Evolutionary conservation across 2,113 vertebrate genomes (phyloP).

Genomic region (Xyrauchen texanus): DNA sequence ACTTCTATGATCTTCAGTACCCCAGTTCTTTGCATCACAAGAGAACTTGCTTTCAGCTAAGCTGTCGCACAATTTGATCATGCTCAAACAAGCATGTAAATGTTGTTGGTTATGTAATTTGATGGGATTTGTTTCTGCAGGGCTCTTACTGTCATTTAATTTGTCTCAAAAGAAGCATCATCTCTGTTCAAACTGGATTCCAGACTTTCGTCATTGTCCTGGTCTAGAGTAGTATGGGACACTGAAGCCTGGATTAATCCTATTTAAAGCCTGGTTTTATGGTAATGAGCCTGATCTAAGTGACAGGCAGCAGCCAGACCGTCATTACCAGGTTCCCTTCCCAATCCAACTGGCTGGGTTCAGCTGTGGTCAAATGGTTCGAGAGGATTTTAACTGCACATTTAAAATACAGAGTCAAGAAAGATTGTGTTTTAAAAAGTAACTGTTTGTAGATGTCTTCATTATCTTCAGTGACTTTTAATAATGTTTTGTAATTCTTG

Average conservation of each 20-base stretch:
- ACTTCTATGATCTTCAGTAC: too few relatives aligned
- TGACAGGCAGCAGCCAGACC: slow-evolving; percentile 1
- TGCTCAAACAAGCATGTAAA: too few relatives aligned
- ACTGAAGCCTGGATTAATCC: slow-evolving; percentile 42
- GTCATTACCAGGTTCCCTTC: slow-evolving; percentile 33
- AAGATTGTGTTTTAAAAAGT: neutral
- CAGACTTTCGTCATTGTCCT: slow-evolving; percentile 11
- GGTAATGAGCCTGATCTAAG: slow-evolving; percentile 23
- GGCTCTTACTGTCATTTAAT: too few relatives aligned
- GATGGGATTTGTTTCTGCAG: too few relatives aligned
- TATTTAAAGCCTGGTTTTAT: slow-evolving; percentile 41
- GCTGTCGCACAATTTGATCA: too few relatives aligned
- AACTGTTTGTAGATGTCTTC: neutral
- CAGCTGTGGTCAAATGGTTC: neutral
- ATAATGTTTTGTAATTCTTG: neutral
- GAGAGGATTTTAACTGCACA: neutral
- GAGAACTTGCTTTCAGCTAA: too few relatives aligned
- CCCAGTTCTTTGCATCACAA: too few relatives aligned
- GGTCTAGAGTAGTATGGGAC: slow-evolving; percentile 18
- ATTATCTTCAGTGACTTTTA: neutral
- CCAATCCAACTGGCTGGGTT: slow-evolving; percentile 6
- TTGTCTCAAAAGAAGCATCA: neutral
- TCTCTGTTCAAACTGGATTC: slow-evolving; percentile 31
- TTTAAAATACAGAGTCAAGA: neutral
- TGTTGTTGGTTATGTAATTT: too few relatives aligned